These are phyloP conservation scores for Anolis sagrei DNA, from an alignment of 2,113 vertebrate species.

Conservation along the genomic window DNA sequence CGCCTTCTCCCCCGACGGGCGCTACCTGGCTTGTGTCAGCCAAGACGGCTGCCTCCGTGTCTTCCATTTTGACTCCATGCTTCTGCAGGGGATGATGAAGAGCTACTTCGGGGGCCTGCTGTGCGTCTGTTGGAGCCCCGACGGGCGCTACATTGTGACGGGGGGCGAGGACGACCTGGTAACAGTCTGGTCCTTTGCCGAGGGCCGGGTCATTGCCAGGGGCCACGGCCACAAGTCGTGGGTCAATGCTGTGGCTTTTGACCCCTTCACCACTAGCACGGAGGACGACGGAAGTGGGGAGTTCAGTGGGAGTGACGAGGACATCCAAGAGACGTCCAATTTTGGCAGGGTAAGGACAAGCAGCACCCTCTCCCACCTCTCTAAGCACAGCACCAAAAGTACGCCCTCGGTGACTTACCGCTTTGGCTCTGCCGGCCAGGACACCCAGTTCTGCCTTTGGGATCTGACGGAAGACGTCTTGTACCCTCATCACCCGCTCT, in stretches of 20 bases:
- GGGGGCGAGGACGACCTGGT: slow-evolving; percentile 92
- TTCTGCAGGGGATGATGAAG: slow-evolving; percentile 91
- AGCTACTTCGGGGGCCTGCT: slow-evolving; percentile 93
- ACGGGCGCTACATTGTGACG: slow-evolving; percentile 89
- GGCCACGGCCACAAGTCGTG: slow-evolving; percentile 94
- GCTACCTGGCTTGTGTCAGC: slow-evolving; percentile 90
- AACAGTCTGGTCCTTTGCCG: slow-evolving; percentile 90
- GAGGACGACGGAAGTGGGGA: slow-evolving; percentile 80
- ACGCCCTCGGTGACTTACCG: slow-evolving; percentile 83
- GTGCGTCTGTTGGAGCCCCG: slow-evolving; percentile 94
- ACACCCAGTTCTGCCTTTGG: slow-evolving; percentile 94
- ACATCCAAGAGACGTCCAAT: slow-evolving; percentile 70
- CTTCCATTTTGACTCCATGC: slow-evolving; percentile 93
- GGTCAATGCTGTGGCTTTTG: slow-evolving; percentile 93
- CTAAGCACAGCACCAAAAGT: slow-evolving; percentile 79
- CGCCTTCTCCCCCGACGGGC: slow-evolving; percentile 90
- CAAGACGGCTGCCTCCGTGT: slow-evolving; percentile 90
- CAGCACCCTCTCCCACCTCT: slow-evolving; percentile 84
- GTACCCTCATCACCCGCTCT: slow-evolving; percentile 80
- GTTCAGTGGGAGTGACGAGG: slow-evolving; percentile 81
- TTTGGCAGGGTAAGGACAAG: slow-evolving; percentile 81
- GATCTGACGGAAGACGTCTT: slow-evolving; percentile 90
- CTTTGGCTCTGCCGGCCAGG: slow-evolving; percentile 92
- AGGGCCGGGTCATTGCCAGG: slow-evolving; percentile 88
- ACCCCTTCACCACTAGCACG: slow-evolving; percentile 85